Evolutionary conservation across 2,797 vertebrate genomes (phyloP).

Genomic region (Orientallactaga sibirica): DNA sequence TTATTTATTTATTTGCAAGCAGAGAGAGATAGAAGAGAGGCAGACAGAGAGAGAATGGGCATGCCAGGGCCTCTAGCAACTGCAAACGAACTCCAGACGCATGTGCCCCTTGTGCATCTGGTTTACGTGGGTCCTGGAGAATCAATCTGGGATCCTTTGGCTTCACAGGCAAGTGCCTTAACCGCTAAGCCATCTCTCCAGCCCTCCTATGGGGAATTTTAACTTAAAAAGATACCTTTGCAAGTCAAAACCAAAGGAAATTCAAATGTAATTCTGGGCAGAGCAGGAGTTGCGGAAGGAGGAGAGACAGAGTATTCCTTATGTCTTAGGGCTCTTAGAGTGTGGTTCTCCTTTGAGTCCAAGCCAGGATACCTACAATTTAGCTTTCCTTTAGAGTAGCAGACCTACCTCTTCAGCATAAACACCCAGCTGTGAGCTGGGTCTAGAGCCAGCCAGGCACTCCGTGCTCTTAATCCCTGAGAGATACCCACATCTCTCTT

Average conservation of each 20-base stretch:
- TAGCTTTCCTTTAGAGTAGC: slow-evolving; percentile 42
- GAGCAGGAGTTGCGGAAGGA: not conserved
- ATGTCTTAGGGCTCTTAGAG: slow-evolving; percentile 16
- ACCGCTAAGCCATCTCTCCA: too few species aligned
- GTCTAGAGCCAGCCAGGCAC: slow-evolving; percentile 22
- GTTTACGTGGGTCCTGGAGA: too few species aligned
- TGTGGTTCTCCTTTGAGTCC: slow-evolving; percentile 19
- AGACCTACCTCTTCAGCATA: slow-evolving; percentile 56
- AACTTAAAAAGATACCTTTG: slow-evolving; percentile 17
- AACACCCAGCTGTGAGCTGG: slow-evolving; percentile 35
- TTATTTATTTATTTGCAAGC: too few species aligned
- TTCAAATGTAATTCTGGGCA: not conserved
- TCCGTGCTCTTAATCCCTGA: slow-evolving; percentile 52
- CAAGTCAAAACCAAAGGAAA: slow-evolving; percentile 43
- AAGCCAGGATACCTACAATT: slow-evolving; percentile 23
- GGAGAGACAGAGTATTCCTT: not conserved
- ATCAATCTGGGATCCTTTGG: too few species aligned
- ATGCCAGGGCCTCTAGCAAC: too few species aligned
- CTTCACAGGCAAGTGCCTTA: too few species aligned
- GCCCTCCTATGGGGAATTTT: not conserved
- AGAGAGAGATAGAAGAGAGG: too few species aligned
- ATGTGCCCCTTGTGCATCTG: too few species aligned
- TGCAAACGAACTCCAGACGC: too few species aligned
- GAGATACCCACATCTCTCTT: not conserved
- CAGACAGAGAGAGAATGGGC: too few species aligned